Evolutionary conservation across 2,113 vertebrate species (phyloP).

Genomic region (Phrynosoma platyrhinos): DNA sequence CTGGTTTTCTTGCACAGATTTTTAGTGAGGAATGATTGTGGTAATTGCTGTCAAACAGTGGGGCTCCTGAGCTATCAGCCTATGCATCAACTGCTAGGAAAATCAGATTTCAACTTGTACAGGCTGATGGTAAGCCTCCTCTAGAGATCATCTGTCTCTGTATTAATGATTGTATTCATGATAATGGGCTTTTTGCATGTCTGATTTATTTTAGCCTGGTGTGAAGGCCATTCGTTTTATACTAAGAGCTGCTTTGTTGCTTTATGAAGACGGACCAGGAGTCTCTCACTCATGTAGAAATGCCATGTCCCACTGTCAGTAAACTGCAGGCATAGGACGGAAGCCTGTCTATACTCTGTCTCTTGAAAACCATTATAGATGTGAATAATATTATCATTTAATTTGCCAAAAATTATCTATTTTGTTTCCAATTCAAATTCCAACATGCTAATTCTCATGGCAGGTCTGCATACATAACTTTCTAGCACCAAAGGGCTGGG

Average conservation of each 20-base stretch:
- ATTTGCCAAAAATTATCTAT: not conserved
- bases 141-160: not conserved
- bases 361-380: accelerated
- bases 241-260: constrained; percentile 1
- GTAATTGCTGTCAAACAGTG: not conserved
- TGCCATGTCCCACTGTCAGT: not conserved
- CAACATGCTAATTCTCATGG: not conserved
- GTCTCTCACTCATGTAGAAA: constrained; percentile 17
- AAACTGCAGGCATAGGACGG: not conserved
- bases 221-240: not conserved
- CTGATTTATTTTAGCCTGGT: not conserved
- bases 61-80: not conserved
- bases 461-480: accelerated
- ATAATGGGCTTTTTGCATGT: not conserved
- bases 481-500: constrained; percentile 5
- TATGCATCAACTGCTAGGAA: not conserved
- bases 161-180: not conserved
- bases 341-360: not conserved
- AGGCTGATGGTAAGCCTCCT: not conserved
- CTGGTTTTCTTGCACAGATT: not conserved
- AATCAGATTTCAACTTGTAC: not conserved
- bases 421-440: constrained; percentile 29
- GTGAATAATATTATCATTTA: not conserved
- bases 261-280: not conserved
- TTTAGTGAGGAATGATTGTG: not conserved